Evolutionary conservation across 2,113 vertebrate species (phyloP).

Genomic region (Motacilla alba): DNA sequence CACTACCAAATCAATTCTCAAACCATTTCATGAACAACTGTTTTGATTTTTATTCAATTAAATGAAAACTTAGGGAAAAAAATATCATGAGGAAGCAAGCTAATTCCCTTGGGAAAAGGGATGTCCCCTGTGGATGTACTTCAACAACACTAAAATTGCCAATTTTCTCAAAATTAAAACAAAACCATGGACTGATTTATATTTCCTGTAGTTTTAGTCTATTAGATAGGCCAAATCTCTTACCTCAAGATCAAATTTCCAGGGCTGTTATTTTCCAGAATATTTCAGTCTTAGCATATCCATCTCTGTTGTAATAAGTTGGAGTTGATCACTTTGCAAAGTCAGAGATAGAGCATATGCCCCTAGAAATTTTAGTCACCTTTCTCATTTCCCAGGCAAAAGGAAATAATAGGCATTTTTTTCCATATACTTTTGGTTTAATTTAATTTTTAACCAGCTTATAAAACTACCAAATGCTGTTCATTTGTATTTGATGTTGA

Average conservation of each 20-base stretch:
- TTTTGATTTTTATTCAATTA: not conserved
- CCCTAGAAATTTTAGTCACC: not conserved
- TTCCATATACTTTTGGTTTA: accelerated
- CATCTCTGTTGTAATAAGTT: not conserved
- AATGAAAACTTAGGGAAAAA: not conserved
- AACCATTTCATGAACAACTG: not conserved
- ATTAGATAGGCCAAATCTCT: accelerated
- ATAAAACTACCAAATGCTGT: not conserved
- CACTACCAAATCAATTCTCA: not conserved
- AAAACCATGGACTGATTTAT: not conserved
- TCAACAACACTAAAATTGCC: not conserved
- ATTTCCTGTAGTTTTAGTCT: not conserved
- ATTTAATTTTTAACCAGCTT: not conserved
- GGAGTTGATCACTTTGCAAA: not conserved
- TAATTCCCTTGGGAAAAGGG: not conserved
- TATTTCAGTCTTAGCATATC: not conserved
- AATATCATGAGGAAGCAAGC: not conserved
- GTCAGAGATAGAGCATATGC: not conserved
- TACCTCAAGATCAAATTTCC: not conserved
- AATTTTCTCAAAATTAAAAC: not conserved
- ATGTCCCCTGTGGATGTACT: not conserved
- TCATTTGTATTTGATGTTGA: not conserved
- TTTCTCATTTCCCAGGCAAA: not conserved
- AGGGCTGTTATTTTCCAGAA: not conserved
- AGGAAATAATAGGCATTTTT: not conserved